Evolutionary conservation across 2,888 invertebrate genomes (phyloP).

Genomic region (Drosophila picticornis): DNA sequence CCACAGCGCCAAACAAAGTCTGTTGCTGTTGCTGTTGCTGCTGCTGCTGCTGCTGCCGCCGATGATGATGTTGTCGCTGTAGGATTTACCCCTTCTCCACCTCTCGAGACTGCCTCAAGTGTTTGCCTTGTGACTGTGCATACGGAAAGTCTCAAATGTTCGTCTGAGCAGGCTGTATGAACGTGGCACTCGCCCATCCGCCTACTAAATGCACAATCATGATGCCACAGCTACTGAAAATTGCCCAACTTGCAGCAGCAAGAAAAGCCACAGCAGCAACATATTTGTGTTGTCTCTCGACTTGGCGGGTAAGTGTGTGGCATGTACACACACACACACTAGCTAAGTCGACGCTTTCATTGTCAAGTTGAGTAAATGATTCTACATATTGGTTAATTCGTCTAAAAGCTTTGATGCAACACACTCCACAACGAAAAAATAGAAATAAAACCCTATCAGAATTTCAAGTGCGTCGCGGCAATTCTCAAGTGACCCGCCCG

Average conservation of each 20-base stretch:
- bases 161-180: slow-evolving; percentile 13
- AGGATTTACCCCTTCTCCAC: slow-evolving; percentile 43
- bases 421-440: slow-evolving; percentile 12
- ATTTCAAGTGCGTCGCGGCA: slow-evolving; percentile 62
- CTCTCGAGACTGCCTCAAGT: slow-evolving; percentile 47
- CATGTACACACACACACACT: slow-evolving; percentile 7
- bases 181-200: slow-evolving; percentile 28
- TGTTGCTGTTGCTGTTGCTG: slow-evolving; percentile 42
- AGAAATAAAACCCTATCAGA: slow-evolving; percentile 9
- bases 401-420: slow-evolving; percentile 77
- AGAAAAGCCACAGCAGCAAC: slow-evolving; percentile 37
- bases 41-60: slow-evolving; percentile 23
- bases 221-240: slow-evolving; percentile 43
- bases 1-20: slow-evolving; percentile 56
- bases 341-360: slow-evolving; percentile 43
- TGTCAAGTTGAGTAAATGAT: slow-evolving; percentile 63
- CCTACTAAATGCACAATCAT: slow-evolving; percentile 78
- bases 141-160: slow-evolving; percentile 38
- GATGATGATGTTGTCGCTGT: slow-evolving; percentile 57
- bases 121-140: slow-evolving; percentile 73
- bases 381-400: slow-evolving; percentile 72
- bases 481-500: slow-evolving; percentile 67
- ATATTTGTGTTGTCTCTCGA: slow-evolving; percentile 54
- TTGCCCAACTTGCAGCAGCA: slow-evolving; percentile 24
- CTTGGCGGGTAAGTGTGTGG: slow-evolving; percentile 17